phyloP scores from a whole-genome alignment of 2,888 invertebrate genomes.

The Germaria angustata region DNA sequence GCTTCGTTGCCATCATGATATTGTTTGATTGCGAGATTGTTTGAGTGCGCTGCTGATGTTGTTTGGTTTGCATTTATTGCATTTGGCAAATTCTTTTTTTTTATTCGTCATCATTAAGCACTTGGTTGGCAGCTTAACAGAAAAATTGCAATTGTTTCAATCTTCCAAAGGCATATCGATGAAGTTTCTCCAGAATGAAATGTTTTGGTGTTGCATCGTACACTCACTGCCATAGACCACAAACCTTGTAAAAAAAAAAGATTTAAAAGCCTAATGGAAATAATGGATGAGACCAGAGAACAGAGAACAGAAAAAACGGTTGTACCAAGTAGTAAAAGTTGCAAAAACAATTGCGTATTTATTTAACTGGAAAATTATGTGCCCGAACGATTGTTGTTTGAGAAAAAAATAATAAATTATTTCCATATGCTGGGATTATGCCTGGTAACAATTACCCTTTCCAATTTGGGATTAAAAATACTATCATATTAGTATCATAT shows the following conservation, averaged over 20 bases:
- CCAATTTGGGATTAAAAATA: background rate
- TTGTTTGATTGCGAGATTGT: constrained; percentile 20
- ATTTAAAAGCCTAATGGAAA: constrained; percentile 42
- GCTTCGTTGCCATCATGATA: constrained; percentile 21
- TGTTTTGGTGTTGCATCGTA: background rate
- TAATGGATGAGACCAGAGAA: constrained; percentile 1
- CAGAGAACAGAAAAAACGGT: background rate
- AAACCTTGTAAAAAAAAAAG: background rate
- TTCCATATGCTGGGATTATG: background rate
- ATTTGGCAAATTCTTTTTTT: constrained; percentile 5
- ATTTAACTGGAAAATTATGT: constrained; percentile 33
- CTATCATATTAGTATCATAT: too few species aligned
- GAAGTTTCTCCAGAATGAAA: background rate
- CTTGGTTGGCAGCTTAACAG: constrained; percentile 33
- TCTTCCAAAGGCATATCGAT: constrained; percentile 14
- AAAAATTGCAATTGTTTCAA: constrained; percentile 43
- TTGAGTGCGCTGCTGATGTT: background rate
- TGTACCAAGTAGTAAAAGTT: background rate
- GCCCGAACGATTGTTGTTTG: background rate
- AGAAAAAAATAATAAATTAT: background rate
- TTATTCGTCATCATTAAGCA: constrained; percentile 11
- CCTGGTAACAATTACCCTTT: background rate
- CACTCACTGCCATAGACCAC: background rate
- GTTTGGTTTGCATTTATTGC: constrained; percentile 39
- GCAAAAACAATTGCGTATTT: background rate